Conservation (phyloP, 1,140 invertebrate genomes). For the Bombyx mori region DNA sequence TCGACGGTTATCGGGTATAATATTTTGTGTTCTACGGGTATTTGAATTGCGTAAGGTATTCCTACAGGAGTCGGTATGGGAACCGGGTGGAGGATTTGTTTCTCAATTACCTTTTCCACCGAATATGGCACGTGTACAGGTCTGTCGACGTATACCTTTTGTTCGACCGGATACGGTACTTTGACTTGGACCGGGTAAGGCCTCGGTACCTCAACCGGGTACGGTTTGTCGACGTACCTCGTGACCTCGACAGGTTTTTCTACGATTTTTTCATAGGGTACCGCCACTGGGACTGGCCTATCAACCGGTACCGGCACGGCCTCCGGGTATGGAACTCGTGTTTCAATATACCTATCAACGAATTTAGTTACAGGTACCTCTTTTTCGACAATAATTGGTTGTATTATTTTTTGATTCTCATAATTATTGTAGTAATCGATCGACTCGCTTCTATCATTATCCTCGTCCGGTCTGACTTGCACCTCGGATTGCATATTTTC, state of each 20-base stretch:
- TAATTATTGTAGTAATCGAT: conserved; percentile 25
- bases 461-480: conserved; percentile 25
- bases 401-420: conserved; percentile 37
- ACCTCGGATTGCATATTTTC: conserved; percentile 40
- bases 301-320: conserved; percentile 62
- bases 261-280: conserved; percentile 66
- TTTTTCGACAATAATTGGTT: conserved; percentile 69
- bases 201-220: conserved; percentile 60
- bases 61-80: conserved; percentile 52
- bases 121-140: conserved; percentile 73
- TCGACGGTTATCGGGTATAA: conserved; percentile 57
- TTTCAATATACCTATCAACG: conserved; percentile 71
- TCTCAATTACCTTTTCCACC: conserved; percentile 70
- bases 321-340: conserved; percentile 69
- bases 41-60: conserved; percentile 40
- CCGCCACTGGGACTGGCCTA: conserved; percentile 65
- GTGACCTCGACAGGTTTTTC: conserved; percentile 69
- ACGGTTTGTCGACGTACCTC: conserved; percentile 63
- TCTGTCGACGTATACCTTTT: conserved; percentile 66
- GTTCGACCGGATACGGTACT: conserved; percentile 70
- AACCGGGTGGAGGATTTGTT: conserved; percentile 47
- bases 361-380: conserved; percentile 68
- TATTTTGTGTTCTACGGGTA: conserved; percentile 55
- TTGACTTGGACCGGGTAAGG: conserved; percentile 67
- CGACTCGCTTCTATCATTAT: conserved; percentile 29